phyloP scores from a whole-genome alignment of 1,140 invertebrate species.

The Papilio polyxenes region DNA sequence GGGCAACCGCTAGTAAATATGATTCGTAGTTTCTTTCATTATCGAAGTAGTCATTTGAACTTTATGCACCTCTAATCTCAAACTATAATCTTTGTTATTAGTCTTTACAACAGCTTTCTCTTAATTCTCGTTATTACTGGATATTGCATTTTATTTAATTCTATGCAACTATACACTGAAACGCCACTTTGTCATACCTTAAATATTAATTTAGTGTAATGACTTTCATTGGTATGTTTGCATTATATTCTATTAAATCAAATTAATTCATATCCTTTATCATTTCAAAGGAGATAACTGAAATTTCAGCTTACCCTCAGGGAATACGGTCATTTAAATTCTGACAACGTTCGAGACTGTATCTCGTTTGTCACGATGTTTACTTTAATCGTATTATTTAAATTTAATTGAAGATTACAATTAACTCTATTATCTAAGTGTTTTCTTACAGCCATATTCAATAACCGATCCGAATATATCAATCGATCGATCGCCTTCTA shows the following conservation, averaged over 20 bases:
- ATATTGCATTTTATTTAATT: background rate
- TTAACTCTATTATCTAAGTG: background rate
- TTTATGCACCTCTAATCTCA: too few species aligned
- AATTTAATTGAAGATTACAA: background rate
- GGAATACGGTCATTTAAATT: constrained; percentile 12
- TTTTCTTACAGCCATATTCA: background rate
- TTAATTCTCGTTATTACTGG: background rate
- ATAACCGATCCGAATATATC: background rate
- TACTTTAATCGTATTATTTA: background rate
- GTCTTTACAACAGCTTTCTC: background rate
- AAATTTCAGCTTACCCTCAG: background rate
- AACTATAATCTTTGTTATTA: background rate
- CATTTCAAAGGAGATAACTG: constrained; percentile 1
- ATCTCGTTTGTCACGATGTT: background rate
- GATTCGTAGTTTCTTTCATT: background rate
- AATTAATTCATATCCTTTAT: background rate
- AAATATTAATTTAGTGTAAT: background rate
- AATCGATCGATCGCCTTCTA: too few species aligned
- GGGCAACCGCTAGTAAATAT: too few species aligned
- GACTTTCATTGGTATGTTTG: background rate
- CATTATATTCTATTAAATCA: constrained; percentile 1
- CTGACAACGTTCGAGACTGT: background rate
- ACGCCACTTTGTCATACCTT: background rate
- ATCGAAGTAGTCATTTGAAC: too few species aligned
- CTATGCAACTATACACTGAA: background rate